Conservation (phyloP, 92 coral and sea anemone species). For the Palythoa grandiflora region DNA sequence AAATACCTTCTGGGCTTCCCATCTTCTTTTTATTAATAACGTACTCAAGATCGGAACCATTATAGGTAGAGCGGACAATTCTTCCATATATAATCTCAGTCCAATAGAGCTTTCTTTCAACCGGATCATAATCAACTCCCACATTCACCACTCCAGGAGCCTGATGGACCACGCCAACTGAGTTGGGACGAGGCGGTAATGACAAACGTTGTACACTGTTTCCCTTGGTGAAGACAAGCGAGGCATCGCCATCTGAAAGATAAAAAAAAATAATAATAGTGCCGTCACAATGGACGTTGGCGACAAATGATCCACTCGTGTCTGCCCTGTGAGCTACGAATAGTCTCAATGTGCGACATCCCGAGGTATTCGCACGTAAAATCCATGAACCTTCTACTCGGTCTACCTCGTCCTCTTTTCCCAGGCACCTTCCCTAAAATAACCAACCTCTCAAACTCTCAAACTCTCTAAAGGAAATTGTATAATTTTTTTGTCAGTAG, state of each 20-base stretch:
- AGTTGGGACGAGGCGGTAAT: constrained; percentile 91
- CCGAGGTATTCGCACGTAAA: too few relatives aligned
- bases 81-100: constrained; percentile 89
- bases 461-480: background rate
- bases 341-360: too few relatives aligned
- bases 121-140: constrained; percentile 91
- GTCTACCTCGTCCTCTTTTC: too few relatives aligned
- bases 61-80: constrained; percentile 85
- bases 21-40: constrained; percentile 68
- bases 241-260: constrained; percentile 91
- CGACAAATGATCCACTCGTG: too few relatives aligned
- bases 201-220: constrained; percentile 96
- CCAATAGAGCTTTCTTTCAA: constrained; percentile 87
- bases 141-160: constrained; percentile 84
- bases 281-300: too few relatives aligned
- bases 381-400: too few relatives aligned
- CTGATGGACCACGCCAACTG: constrained; percentile 86
- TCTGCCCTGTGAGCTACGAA: too few relatives aligned
- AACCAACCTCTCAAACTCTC: too few relatives aligned
- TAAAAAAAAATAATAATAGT: background rate
- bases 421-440: too few relatives aligned
- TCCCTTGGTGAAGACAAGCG: constrained; percentile 91
- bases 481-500: background rate
- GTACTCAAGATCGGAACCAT: constrained; percentile 81
- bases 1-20: constrained; percentile 93